phyloP scores from a whole-genome alignment of 2,113 vertebrate genomes.

The Phylloscopus whistleri region DNA sequence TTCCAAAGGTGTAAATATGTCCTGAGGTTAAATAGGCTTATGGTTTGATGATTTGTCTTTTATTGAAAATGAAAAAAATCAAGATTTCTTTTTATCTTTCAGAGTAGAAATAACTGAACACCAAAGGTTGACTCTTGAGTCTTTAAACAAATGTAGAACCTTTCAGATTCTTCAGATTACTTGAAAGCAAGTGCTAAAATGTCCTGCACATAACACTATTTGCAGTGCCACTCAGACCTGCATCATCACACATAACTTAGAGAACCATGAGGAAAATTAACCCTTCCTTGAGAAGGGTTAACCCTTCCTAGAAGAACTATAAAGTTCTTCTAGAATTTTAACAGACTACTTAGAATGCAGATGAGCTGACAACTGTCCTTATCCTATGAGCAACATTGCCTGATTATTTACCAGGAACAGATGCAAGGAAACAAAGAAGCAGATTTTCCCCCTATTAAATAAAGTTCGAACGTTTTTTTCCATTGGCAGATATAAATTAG shows the following conservation, averaged over 20 bases:
- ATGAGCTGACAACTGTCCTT: background rate
- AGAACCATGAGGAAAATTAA: background rate
- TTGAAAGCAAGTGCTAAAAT: background rate
- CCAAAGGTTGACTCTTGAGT: background rate
- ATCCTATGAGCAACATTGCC: background rate
- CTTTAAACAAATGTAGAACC: background rate
- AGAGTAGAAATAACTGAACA: background rate
- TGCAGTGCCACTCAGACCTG: background rate
- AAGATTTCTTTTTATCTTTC: background rate
- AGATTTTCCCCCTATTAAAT: background rate
- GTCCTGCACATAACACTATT: background rate
- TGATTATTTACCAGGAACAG: background rate
- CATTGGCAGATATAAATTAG: background rate
- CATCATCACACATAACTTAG: background rate
- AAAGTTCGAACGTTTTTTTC: background rate
- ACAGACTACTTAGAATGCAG: background rate
- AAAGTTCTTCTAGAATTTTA: background rate
- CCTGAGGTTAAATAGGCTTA: slow-evolving; percentile 45
- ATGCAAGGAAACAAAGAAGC: background rate
- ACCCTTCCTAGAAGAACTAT: background rate
- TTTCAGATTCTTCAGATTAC: background rate
- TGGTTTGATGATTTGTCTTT: background rate
- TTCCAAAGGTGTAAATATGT: slow-evolving; percentile 31
- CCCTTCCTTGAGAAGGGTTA: background rate
- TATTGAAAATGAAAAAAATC: background rate